Evolutionary conservation across 2,888 invertebrate genomes (phyloP), one percentile per base, ranked within the genome.

Genomic region (Minunthozetes semirufus): DNA sequence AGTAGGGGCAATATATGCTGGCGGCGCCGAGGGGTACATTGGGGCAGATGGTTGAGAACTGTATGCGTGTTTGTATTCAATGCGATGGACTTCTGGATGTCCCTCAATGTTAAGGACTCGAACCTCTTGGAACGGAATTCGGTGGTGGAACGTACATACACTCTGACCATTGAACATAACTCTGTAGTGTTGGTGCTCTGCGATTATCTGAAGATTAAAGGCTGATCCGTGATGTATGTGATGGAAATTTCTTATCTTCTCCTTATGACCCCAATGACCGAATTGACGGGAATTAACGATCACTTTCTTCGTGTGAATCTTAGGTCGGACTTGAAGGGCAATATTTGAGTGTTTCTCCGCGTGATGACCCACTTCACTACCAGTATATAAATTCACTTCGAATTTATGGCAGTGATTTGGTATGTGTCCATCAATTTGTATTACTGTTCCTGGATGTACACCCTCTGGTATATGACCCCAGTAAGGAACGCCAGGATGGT

Each of bases 81-180:
- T 42, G 0, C 70, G 19, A 25, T 46, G 42, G 1, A 70, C 27
- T 1, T 72, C 72, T 8, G 48, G 19, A 13, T 59, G 72, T 0
- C 72, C 72, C 38, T 72, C 72, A 25, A 72, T 72, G 38, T 59
- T 56, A 1, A 72, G 72, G n/a, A 72, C 19, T 19, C 72, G 33
- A 5, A 72, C 56, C 17, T 72, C 72, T 13, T 56, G 72, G 5
- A 25, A 27, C 13, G 72, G 72, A 1, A 53, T 8, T 0, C 72
- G 72, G 19, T 72, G 72, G 33, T 19, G 15, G 13, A 53, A 72
- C 11, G 11, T 50, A 53, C 27, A 29, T 4, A 56, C n/a, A 0
- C 1, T 27, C 15, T 72, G 53, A 8, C 56, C 56, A 25, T 72
- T 53, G 29, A 48, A 13, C 6, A 17, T 2, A 19, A 72, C n/a